Base-by-base conservation (phyloP, 2,888 invertebrate species). In the Protonemura montana region DNA sequence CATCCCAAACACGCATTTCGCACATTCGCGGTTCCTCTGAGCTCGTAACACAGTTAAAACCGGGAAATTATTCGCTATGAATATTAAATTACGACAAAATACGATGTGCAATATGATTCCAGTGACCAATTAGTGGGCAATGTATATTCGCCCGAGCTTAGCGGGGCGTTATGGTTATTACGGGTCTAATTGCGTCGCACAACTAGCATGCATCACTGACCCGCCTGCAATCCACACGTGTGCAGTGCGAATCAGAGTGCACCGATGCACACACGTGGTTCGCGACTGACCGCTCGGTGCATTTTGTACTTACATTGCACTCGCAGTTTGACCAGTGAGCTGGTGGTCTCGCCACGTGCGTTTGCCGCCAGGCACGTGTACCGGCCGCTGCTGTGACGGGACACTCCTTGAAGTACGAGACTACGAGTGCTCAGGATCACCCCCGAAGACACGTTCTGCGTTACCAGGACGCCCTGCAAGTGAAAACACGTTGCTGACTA, bases 361-460 rank as follows among this genome's bases (percentile, higher is more conserved):
- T 97, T 97, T 89, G 95, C 95, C 28, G 97, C 97, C 87, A 95
- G 92, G 90, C 97, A 97, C 87, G 96, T 95, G 92, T 97, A 97
- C 89, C 95, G 95, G 5, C 97, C 97, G 87, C 96, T 95, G 90
- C 97, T 96, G 90, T 95, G 95, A 86, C 97, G 94, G 42, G 95
- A 95, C 89, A 97, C 96, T 89, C 95, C 95, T 92, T 97, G 97
- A 86, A 97, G 94, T 86, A 97, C 97, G 89, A 97, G 93, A 87
- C 97, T 97, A 91, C 97, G 96, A 88, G 97, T 96, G 91, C 97
- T 97, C 90, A 97, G 95, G 89, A 97, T 97, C 89, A 97, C 94
- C 86, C 97, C 97, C 86, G 95, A 94, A 78, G 96, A 95, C 91
- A 95, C 94, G 91, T 97, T 97, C 91, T 97, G 97, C 88, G 94